Evolutionary conservation across 2,888 invertebrate genomes (phyloP).

Genomic region (Salpingus planirostris): DNA sequence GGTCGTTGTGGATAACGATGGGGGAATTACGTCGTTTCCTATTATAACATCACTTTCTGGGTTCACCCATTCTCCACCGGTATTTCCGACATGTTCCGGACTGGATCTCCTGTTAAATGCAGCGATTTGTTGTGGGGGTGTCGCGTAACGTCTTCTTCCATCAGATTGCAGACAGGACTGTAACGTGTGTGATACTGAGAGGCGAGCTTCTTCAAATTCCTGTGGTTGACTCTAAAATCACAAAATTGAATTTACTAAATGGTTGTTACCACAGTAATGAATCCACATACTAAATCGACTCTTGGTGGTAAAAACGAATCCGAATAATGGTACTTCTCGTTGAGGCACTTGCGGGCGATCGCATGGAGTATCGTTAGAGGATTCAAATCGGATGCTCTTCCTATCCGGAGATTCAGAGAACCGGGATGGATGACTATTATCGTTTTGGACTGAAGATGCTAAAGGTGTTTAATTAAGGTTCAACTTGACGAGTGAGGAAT

Average conservation of each 20-base stretch:
- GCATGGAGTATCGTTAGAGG: conserved; percentile 82
- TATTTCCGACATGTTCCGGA: conserved; percentile 55
- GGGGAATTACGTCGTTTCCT: conserved; percentile 58
- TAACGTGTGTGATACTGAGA: conserved; percentile 77
- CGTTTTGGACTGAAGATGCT: conserved; percentile 57
- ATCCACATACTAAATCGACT: conserved; percentile 45
- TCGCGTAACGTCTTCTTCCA: conserved; percentile 67
- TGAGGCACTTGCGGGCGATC: conserved; percentile 60
- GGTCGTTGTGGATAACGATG: conserved; percentile 1
- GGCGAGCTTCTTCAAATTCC: conserved; percentile 74
- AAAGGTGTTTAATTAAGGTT: conserved; percentile 1
- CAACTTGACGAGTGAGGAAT: not conserved
- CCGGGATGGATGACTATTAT: conserved; percentile 94
- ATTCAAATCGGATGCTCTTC: conserved; percentile 81
- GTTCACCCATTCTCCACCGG: conserved; percentile 54
- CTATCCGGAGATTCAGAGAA: conserved; percentile 80
- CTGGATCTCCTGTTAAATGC: conserved; percentile 74
- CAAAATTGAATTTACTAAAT: too few species aligned
- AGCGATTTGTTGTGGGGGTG: conserved; percentile 83
- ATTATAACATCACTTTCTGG: conserved; percentile 58
- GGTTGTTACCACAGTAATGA: too few species aligned
- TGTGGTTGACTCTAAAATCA: conserved; percentile 50
- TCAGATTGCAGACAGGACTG: conserved; percentile 79
- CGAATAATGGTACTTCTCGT: conserved; percentile 33
- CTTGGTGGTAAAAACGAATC: conserved; percentile 53